Conservation (phyloP, 2,888 invertebrate species). For the Drepanosiphum platanoidis region DNA sequence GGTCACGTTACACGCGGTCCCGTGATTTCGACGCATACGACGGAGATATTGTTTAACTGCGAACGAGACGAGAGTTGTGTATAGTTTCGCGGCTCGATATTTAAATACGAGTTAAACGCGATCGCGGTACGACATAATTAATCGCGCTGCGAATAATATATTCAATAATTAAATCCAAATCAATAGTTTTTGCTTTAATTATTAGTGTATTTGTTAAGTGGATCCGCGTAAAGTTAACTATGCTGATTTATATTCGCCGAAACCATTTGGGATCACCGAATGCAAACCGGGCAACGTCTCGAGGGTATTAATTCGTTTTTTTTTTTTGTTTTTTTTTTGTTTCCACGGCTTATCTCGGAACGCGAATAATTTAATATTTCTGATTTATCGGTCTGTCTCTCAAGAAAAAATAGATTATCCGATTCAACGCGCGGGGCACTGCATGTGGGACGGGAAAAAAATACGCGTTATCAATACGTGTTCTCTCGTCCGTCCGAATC, state of each 20-base stretch:
- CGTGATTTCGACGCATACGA: no score
- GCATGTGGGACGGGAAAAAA: not conserved
- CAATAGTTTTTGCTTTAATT: not conserved
- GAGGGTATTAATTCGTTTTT: slow-evolving; percentile 30
- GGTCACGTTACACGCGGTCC: no score
- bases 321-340: no score
- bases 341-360: slow-evolving; percentile 31
- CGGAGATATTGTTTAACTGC: no score
- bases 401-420: not conserved
- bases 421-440: not conserved
- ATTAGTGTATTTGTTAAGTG: slow-evolving; percentile 12
- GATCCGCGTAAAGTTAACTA: not conserved
- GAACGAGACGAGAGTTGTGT: no score
- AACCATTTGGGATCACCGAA: slow-evolving; percentile 27
- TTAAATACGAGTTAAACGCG: not conserved
- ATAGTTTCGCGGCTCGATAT: no score
- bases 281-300: not conserved
- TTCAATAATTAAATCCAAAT: not conserved
- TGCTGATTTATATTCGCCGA: slow-evolving; percentile 15
- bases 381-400: slow-evolving; percentile 18
- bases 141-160: not conserved
- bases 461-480: not conserved
- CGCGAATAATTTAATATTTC: slow-evolving; percentile 24
- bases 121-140: not conserved
- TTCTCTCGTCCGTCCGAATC: no score